These are phyloP conservation scores for Drosophila sturtevanti DNA, from an alignment of 1,140 invertebrate genomes.

Conservation along the genomic window DNA sequence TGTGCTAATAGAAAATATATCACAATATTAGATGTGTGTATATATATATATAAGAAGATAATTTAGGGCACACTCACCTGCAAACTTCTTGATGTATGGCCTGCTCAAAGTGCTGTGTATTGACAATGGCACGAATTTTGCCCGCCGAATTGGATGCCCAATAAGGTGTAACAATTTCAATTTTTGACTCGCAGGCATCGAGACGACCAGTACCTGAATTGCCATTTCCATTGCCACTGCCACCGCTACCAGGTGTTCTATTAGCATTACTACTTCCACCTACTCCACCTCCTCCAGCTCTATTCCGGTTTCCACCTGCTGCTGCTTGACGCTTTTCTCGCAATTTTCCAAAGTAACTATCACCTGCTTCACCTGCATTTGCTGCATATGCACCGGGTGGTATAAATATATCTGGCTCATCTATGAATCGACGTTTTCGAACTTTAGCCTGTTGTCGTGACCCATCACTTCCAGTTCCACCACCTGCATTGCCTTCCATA, in stretches of 20 bases:
- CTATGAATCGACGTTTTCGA: constrained; percentile 84
- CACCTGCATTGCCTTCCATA: constrained; percentile 84
- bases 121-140: constrained; percentile 95
- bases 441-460: constrained; percentile 84
- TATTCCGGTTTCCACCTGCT: constrained; percentile 52
- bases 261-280: constrained; percentile 36
- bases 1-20: constrained; percentile 86
- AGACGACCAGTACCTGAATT: constrained; percentile 87
- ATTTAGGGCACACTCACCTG: constrained; percentile 86
- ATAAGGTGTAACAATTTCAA: constrained; percentile 96
- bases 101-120: constrained; percentile 97
- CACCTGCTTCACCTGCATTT: constrained; percentile 68
- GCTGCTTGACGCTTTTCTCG: constrained; percentile 84
- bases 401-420: constrained; percentile 84
- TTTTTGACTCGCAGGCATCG: constrained; percentile 94
- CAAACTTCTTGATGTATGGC: constrained; percentile 97
- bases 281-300: constrained; percentile 27
- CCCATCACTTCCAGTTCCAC: constrained; percentile 37
- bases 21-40: neutral
- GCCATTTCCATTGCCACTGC: constrained; percentile 17
- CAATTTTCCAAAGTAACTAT: constrained; percentile 84
- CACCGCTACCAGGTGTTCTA: constrained; percentile 36
- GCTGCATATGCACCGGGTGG: constrained; percentile 80
- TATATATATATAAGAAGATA: neutral
- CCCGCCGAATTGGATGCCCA: constrained; percentile 96